These are phyloP conservation scores for Netelia inedita DNA, from an alignment of 2,888 invertebrate genomes.

Conservation along the genomic window DNA sequence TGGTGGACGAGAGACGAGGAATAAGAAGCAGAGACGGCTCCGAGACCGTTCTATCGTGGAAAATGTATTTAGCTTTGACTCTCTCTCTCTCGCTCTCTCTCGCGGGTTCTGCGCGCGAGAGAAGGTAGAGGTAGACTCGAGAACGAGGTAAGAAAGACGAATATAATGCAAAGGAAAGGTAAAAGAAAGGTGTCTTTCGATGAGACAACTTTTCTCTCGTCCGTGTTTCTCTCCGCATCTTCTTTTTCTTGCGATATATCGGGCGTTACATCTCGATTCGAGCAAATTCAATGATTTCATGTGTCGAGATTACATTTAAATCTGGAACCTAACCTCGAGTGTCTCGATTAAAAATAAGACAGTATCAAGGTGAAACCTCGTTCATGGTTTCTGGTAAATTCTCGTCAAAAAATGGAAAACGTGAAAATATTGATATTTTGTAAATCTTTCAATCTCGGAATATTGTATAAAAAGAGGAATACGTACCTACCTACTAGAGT, in stretches of 20 bases:
- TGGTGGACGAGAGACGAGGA: slow-evolving; percentile 26
- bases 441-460: too few species aligned
- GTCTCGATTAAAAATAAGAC: neutral
- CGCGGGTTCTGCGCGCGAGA: neutral
- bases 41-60: slow-evolving; percentile 43
- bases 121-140: neutral
- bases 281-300: neutral
- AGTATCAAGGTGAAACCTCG: too few species aligned
- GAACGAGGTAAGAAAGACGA: slow-evolving; percentile 13
- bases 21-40: slow-evolving; percentile 35
- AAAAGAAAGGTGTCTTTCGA: slow-evolving; percentile 7
- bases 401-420: too few species aligned
- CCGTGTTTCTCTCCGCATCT: slow-evolving; percentile 12
- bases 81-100: neutral
- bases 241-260: slow-evolving; percentile 16
- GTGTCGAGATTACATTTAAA: neutral
- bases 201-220: slow-evolving; percentile 43
- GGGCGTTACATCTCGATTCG: neutral
- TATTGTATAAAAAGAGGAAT: too few species aligned
- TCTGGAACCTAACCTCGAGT: neutral
- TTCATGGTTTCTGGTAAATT: too few species aligned
- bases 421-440: neutral
- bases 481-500: too few species aligned
- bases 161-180: slow-evolving; percentile 12
- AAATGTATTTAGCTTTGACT: slow-evolving; percentile 61